Evolutionary conservation across 2,888 invertebrate species (phyloP).

Genomic region (Acrobasis consociella): DNA sequence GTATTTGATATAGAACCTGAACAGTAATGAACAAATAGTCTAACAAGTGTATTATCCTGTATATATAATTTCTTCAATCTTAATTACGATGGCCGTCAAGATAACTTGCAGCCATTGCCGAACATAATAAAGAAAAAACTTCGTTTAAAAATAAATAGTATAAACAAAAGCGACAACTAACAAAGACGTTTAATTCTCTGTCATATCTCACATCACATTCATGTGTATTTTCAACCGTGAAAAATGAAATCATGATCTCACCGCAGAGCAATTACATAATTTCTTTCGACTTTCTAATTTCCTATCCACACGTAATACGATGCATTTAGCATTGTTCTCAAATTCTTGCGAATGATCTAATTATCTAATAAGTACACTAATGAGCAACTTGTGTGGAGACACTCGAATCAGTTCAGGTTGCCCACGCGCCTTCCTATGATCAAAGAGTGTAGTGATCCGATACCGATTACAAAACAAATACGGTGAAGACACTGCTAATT

Average conservation of each 20-base stretch:
- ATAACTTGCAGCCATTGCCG: too few species aligned
- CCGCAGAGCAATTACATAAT: constrained; percentile 12
- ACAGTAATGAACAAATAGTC: too few species aligned
- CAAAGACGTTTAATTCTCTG: neutral
- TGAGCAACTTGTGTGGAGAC: neutral
- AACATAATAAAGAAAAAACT: too few species aligned
- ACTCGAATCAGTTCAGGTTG: constrained; percentile 2
- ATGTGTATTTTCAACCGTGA: constrained; percentile 14
- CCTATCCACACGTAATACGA: constrained; percentile 12
- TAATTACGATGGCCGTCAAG: too few species aligned
- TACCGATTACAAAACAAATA: constrained; percentile 40
- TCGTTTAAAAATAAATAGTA: too few species aligned
- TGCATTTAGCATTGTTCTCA: constrained; percentile 12
- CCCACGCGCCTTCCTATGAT: constrained; percentile 4
- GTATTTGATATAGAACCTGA: too few species aligned
- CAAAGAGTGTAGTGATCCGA: constrained; percentile 25
- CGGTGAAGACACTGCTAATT: constrained; percentile 49
- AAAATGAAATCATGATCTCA: constrained; percentile 18
- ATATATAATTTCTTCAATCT: too few species aligned
- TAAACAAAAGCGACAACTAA: neutral
- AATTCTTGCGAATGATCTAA: neutral
- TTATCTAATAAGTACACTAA: constrained; percentile 7
- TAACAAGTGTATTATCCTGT: too few species aligned
- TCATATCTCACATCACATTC: constrained; percentile 3
- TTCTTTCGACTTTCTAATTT: constrained; percentile 15